These are phyloP conservation scores for Diadegma fenestrale DNA, from an alignment of 2,888 invertebrate genomes.

Conservation along the genomic window DNA sequence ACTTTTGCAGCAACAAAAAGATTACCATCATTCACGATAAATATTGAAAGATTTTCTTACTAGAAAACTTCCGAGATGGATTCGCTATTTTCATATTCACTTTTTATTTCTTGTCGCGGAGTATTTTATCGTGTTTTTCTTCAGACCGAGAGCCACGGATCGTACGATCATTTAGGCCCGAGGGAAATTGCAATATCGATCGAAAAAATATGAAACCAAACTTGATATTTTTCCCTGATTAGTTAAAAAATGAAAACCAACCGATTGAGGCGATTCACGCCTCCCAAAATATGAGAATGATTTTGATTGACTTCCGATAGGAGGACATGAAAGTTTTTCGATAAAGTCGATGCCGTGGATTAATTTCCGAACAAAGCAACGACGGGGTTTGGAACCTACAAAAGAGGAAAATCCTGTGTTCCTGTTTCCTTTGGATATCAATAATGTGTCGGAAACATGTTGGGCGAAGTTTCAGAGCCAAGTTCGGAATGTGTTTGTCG, in stretches of 20 bases:
- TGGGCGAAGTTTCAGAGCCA: too few species aligned
- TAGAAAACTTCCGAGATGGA: background rate
- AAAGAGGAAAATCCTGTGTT: too few species aligned
- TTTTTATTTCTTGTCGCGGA: background rate
- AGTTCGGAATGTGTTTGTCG: too few species aligned
- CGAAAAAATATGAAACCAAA: slow-evolving; percentile 36
- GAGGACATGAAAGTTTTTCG: too few species aligned
- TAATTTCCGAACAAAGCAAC: too few species aligned
- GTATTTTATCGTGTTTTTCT: background rate
- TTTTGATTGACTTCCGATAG: background rate
- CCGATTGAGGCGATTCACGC: background rate
- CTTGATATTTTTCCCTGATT: background rate
- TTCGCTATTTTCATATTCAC: background rate
- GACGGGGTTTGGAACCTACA: too few species aligned
- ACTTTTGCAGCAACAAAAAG: background rate
- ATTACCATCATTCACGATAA: background rate
- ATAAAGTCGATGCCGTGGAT: too few species aligned
- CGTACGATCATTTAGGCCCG: slow-evolving; percentile 38
- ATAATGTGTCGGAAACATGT: too few species aligned
- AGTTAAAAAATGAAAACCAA: background rate
- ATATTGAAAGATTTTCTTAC: background rate
- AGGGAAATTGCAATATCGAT: slow-evolving; percentile 50
- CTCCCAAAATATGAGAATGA: background rate
- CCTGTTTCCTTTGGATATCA: too few species aligned
- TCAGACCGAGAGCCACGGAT: background rate